Conservation (phyloP, 1,140 invertebrate genomes). For the Nixonia krombeini region DNA sequence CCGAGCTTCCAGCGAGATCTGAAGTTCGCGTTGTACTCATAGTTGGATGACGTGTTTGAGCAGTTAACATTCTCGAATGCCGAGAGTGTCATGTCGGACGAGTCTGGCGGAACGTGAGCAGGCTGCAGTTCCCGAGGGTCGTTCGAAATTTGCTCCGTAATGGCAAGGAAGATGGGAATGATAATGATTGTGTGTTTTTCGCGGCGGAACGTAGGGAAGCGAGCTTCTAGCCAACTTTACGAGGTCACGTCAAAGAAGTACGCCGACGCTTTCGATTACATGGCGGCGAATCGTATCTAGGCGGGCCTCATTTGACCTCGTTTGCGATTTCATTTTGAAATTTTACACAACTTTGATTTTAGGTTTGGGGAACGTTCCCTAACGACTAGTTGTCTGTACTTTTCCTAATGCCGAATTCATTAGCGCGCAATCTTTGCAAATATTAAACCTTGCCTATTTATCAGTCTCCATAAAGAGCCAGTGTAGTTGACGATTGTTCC, state of each 20-base stretch:
- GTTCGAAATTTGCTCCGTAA: constrained; percentile 49
- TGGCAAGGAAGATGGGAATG: constrained; percentile 46
- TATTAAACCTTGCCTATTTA: too few relatives aligned
- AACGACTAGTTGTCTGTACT: too few relatives aligned
- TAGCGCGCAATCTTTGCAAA: too few relatives aligned
- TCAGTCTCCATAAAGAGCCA: too few relatives aligned
- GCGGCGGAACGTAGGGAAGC: constrained; percentile 43
- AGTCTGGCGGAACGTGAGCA: constrained; percentile 41
- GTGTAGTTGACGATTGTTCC: too few relatives aligned
- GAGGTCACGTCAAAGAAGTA: constrained; percentile 34
- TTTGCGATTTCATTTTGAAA: too few relatives aligned
- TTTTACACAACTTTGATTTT: too few relatives aligned
- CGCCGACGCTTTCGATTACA: too few relatives aligned
- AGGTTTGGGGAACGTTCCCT: too few relatives aligned
- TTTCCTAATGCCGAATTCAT: too few relatives aligned
- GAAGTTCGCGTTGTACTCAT: constrained; percentile 41
- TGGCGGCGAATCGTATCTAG: too few relatives aligned
- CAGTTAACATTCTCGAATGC: constrained; percentile 45
- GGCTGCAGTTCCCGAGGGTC: constrained; percentile 45
- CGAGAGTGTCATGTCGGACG: constrained; percentile 44
- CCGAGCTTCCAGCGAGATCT: constrained; percentile 33
- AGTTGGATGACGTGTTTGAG: constrained; percentile 48
- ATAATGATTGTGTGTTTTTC: constrained; percentile 49
- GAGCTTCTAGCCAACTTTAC: constrained; percentile 43
- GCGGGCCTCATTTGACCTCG: too few relatives aligned